These are phyloP conservation scores for Temnothorax ravouxi DNA, from an alignment of 2,888 invertebrate genomes.

Conservation along the genomic window DNA sequence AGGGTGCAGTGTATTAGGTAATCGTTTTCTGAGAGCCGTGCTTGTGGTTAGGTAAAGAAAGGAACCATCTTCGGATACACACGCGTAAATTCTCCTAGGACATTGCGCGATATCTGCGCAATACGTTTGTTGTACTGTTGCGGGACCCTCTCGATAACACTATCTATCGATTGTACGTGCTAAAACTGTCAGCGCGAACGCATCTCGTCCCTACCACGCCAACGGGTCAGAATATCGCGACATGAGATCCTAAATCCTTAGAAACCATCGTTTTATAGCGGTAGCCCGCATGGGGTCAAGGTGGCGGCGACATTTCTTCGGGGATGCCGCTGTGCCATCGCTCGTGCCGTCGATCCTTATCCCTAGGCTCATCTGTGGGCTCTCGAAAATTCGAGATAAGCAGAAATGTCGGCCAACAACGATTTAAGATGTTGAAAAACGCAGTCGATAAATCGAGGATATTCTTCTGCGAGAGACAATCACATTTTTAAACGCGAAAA, in stretches of 20 bases:
- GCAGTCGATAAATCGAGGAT: background rate
- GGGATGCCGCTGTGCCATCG: conserved; percentile 59
- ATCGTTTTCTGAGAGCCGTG: conserved; percentile 1
- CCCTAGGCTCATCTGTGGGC: conserved; percentile 5
- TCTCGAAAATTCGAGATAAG: conserved; percentile 35
- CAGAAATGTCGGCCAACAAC: conserved; percentile 14
- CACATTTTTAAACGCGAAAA: background rate
- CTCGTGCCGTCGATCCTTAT: conserved; percentile 61
- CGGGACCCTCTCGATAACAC: conserved; percentile 48
- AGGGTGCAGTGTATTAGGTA: conserved; percentile 22
- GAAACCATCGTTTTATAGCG: conserved; percentile 75
- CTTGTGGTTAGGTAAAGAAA: background rate
- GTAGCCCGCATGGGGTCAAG: conserved; percentile 76
- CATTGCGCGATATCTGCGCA: conserved; percentile 28
- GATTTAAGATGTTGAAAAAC: conserved; percentile 37
- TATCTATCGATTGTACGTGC: conserved; percentile 79
- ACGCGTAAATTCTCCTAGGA: conserved; percentile 49
- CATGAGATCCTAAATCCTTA: background rate
- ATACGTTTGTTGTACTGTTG: conserved; percentile 29
- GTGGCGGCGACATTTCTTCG: conserved; percentile 74
- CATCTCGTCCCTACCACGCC: conserved; percentile 50
- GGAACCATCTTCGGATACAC: conserved; percentile 25
- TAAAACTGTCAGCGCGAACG: conserved; percentile 76
- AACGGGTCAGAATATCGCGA: conserved; percentile 42
- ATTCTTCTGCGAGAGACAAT: background rate